These are phyloP conservation scores for Drosophila lacteicornis DNA, from an alignment of 1,140 invertebrate species.

Conservation along the genomic window DNA sequence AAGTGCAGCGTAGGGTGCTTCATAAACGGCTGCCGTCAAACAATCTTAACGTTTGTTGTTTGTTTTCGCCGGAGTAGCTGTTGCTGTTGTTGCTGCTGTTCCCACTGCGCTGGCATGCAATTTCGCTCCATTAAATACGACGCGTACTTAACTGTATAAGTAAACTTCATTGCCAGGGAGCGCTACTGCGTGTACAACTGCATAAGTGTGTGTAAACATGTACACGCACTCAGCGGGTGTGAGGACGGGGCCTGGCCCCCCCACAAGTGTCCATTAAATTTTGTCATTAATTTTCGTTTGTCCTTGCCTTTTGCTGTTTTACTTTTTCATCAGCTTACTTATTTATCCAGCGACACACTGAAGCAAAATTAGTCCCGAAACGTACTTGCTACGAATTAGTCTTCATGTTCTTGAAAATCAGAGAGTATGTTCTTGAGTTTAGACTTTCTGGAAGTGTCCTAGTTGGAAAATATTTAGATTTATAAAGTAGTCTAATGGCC, in stretches of 20 bases:
- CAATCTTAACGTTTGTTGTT: conserved; percentile 62
- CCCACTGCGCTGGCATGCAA: conserved; percentile 41
- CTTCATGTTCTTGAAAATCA: neutral
- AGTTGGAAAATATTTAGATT: neutral
- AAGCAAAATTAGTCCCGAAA: conserved; percentile 5
- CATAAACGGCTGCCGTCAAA: conserved; percentile 60
- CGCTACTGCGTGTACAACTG: conserved; percentile 51
- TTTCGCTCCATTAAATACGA: conserved; percentile 65
- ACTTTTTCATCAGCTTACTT: conserved; percentile 44
- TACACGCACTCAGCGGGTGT: conserved; percentile 28
- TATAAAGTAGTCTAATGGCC: neutral
- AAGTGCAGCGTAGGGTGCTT: conserved; percentile 51
- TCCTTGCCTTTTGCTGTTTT: conserved; percentile 53
- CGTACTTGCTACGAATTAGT: neutral
- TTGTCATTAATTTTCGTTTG: conserved; percentile 78
- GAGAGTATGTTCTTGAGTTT: neutral
- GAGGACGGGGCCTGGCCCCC: conserved; percentile 29
- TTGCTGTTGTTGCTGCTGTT: neutral
- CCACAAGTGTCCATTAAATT: conserved; percentile 77
- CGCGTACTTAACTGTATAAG: conserved; percentile 63
- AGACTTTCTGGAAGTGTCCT: neutral
- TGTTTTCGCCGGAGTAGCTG: conserved; percentile 34
- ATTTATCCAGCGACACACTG: conserved; percentile 31
- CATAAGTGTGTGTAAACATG: conserved; percentile 71
- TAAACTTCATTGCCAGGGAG: conserved; percentile 53